phyloP scores from a whole-genome alignment of 1,140 invertebrate genomes.

The Bombus superbus region DNA sequence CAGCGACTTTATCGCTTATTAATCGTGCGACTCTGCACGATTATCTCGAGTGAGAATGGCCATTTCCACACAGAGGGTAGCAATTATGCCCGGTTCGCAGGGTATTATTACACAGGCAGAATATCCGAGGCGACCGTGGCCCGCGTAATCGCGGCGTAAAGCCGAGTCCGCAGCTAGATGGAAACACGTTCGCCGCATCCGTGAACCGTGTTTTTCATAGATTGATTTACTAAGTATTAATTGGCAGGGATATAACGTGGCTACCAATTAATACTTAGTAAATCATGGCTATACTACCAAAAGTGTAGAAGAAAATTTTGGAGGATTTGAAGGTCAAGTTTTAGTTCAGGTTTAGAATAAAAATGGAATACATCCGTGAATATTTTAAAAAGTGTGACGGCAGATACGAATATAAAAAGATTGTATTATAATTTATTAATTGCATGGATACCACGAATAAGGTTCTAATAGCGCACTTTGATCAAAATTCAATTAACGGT shows the following conservation, averaged over 20 bases:
- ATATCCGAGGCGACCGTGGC: conserved; percentile 54
- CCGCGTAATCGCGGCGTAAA: conserved; percentile 72
- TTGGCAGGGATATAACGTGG: conserved; percentile 35
- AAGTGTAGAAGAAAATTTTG: too few species aligned
- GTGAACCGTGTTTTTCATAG: background rate
- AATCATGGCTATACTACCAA: too few species aligned
- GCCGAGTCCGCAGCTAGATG: conserved; percentile 1
- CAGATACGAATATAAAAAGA: background rate
- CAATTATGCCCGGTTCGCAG: conserved; percentile 73
- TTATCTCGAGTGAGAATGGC: conserved; percentile 77
- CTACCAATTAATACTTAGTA: too few species aligned
- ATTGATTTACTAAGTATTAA: conserved; percentile 79
- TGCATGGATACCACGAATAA: too few species aligned
- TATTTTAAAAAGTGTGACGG: background rate
- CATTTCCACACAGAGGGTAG: conserved; percentile 74
- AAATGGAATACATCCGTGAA: background rate
- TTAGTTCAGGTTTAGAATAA: background rate
- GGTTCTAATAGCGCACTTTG: too few species aligned
- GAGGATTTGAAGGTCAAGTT: background rate
- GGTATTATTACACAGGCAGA: conserved; percentile 74
- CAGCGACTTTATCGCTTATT: conserved; percentile 74
- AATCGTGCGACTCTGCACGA: conserved; percentile 76
- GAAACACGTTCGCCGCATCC: background rate
- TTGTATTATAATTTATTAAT: too few species aligned
- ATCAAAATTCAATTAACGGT: too few species aligned